Evolutionary conservation across 2,113 vertebrate species (phyloP), one percentile per base, ranked within the genome.

Genomic region (Syngnathoides biaculeatus): DNA sequence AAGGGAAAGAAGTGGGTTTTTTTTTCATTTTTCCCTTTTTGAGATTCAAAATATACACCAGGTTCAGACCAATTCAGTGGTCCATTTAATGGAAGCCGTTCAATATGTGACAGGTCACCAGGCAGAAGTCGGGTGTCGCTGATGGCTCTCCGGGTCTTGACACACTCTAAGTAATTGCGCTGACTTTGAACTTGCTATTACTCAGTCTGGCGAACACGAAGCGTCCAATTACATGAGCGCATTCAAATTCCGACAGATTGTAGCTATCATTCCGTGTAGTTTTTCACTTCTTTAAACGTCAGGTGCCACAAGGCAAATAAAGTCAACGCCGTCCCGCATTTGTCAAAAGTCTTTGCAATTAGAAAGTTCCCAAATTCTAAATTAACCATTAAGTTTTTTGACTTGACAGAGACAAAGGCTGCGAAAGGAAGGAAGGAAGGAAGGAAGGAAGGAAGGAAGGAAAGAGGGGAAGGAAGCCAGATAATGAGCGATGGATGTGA

Each of bases 401-500:
- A 70, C 74, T 65, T 50, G 26, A 12, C 53, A 67, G 65, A 69
- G 42, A 30, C 56, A 67, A 73, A 58, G 64, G 65, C 1, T 38
- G 48, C 17, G 4, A 15, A 43, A 26, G 13, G 60, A 43, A 73
- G 52, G 19, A n/a, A n/a, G 4, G 24, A 43, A 26, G 13, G 60
- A 43, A 73, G 52, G 19, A n/a, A n/a, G 4, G 24, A 43, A 26
- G 13, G 60, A 43, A 73, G 52, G n/a, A n/a, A n/a, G n/a, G n/a
- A n/a, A n/a, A n/a, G n/a, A n/a, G n/a, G 19, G 4, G 24, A 43
- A 26, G 13, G 60, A 43, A 73, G 52, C 38, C 24, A 10, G 64
- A 76, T 79, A 85, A 74, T 79, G 77, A 83, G 67, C 42, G 74
- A 78, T 13, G 64, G 64, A 73, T 67, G 52, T 69, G 59, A 70